Percentiles rank a stretch among this genome's conserved stretches.
Conservation (phyloP, 2,888 invertebrate species). For the Archips xylosteana region DNA sequence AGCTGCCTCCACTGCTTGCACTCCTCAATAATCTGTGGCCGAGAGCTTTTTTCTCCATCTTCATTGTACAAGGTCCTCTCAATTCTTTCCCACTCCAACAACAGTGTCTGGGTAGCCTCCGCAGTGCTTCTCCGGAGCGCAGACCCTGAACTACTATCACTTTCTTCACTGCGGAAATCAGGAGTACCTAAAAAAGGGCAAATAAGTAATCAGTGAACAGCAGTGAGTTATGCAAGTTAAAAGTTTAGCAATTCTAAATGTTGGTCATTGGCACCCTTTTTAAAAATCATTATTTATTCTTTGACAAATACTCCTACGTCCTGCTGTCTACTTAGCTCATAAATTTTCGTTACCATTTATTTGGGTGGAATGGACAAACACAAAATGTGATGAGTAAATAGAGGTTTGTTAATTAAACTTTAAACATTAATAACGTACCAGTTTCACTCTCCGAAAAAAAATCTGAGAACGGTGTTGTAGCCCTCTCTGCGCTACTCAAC, state of each 20-base stretch:
- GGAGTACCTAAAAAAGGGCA: conserved; percentile 65
- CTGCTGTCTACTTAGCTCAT: background rate
- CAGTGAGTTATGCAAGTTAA: too few species aligned
- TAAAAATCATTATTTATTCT: too few species aligned
- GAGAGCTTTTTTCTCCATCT: conserved; percentile 77
- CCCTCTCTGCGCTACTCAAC: conserved; percentile 65
- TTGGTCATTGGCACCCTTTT: too few species aligned
- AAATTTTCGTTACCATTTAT: background rate
- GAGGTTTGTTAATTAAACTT: too few species aligned
- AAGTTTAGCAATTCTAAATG: too few species aligned
- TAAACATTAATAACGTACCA: conserved; percentile 56
- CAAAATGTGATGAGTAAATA: too few species aligned
- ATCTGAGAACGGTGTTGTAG: conserved; percentile 77
- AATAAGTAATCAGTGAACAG: background rate
- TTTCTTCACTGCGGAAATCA: conserved; percentile 79
- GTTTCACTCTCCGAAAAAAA: conserved; percentile 80
- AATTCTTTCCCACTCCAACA: conserved; percentile 84
- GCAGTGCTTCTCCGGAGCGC: conserved; percentile 78
- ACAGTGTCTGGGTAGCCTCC: conserved; percentile 79
- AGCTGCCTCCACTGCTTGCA: conserved; percentile 85
- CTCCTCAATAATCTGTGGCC: conserved; percentile 83
- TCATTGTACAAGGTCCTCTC: conserved; percentile 85
- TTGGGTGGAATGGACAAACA: too few species aligned
- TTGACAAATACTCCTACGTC: too few species aligned
- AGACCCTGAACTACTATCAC: conserved; percentile 83